Evolutionary conservation across 2,888 invertebrate species (phyloP).

Genomic region (Drosophila conformis): DNA sequence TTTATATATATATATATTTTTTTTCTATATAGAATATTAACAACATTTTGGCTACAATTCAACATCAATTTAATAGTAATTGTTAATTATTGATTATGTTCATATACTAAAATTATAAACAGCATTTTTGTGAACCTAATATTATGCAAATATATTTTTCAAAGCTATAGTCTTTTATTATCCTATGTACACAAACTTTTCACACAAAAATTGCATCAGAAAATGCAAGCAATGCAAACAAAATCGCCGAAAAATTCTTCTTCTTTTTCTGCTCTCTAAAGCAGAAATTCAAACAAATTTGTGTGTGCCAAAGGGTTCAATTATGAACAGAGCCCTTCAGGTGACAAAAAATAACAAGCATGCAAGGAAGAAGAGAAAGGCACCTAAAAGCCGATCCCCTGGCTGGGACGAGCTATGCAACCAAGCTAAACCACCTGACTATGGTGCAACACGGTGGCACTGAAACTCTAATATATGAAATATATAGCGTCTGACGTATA

Average conservation of each 20-base stretch:
- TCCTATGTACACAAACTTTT: conserved; percentile 9
- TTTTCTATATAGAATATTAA: background rate
- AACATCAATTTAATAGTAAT: background rate
- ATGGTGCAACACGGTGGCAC: conserved; percentile 13
- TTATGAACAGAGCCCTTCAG: conserved; percentile 58
- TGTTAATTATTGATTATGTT: background rate
- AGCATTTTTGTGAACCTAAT: background rate
- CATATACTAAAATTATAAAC: background rate
- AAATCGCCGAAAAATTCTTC: conserved; percentile 21
- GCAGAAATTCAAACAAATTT: conserved; percentile 69
- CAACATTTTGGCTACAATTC: too few relatives aligned
- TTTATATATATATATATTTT: too few relatives aligned
- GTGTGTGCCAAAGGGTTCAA: conserved; percentile 66
- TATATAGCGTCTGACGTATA: conserved; percentile 30
- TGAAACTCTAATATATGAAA: conserved; percentile 32
- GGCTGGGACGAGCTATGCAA: conserved; percentile 29
- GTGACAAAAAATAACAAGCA: conserved; percentile 32
- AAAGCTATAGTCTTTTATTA: conserved; percentile 8
- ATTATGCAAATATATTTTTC: background rate
- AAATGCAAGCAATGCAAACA: conserved; percentile 33
- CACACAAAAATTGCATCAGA: conserved; percentile 6
- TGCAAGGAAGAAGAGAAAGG: conserved; percentile 14
- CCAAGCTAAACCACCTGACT: conserved; percentile 28
- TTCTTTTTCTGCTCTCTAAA: conserved; percentile 33
- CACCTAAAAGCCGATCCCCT: conserved; percentile 53